Evolutionary conservation across 2,888 invertebrate species (phyloP), one percentile per base, ranked within the genome.

Genomic region (Deilephila elpenor): DNA sequence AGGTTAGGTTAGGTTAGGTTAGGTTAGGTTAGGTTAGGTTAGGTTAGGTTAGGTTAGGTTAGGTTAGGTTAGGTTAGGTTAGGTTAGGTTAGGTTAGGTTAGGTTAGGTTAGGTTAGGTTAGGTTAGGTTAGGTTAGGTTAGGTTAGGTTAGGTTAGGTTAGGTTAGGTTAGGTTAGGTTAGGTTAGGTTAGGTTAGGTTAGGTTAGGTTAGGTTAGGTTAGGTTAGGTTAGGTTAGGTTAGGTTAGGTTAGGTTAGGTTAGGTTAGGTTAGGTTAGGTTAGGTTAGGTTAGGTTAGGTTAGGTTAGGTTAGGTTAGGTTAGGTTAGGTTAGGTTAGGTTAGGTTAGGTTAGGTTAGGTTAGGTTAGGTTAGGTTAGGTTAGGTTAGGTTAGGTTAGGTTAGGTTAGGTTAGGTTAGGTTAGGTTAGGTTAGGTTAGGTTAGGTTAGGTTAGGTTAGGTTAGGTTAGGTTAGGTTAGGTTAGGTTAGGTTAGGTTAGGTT

Each of bases 21-120:
- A 17, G 74, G 76, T 53, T 74, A 74, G 73, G 74, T 75, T 74
- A 74, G 75, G 75, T 77, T 74, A 71, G n/a, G 73, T 75, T 73
- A 75, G 73, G 62, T 74, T 53, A 53, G 53, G 53, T 53, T 53
- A 53, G 53, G 53, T 53, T 53, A 53, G 53, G 53, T 53, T 75
- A 75, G 77, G 77, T 77, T 77, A 75, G 74, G 77, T 76, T 75
- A 76, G 77, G 77, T 77, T 77, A 75, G 77, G 77, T 77, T 77
- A 77, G 77, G 77, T 77, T 77, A 77, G 77, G 77, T 77, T 77
- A 77, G 77, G 77, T 77, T 77, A 77, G 77, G 77, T 77, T 77
- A 77, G 77, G 77, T 77, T 77, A 77, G 77, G 77, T 77, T 77
- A 77, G 77, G 77, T 77, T 77, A 77, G 77, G 77, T 77, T n/a